phyloP scores from a whole-genome alignment of 2,113 vertebrate genomes.

The Oxygymnocypris stewartii region DNA sequence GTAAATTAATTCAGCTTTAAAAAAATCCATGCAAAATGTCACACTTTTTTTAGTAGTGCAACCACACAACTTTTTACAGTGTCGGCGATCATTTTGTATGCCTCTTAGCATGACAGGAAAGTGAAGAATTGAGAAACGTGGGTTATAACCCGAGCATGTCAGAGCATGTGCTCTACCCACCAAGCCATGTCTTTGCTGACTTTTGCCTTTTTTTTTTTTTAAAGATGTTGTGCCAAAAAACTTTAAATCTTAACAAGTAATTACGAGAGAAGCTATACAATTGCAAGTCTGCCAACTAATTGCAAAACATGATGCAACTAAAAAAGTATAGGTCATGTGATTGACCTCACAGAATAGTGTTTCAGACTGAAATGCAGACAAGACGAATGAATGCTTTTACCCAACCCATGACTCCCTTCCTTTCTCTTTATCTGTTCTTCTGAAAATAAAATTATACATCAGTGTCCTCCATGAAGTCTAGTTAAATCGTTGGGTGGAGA shows the following conservation, averaged over 20 bases:
- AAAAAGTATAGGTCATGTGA: neutral
- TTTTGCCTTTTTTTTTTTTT: neutral
- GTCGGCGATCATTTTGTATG: neutral
- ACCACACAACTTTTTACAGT: neutral
- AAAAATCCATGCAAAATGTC: neutral
- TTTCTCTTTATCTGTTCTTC: slow-evolving; percentile 37
- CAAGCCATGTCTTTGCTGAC: neutral
- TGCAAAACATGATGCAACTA: neutral
- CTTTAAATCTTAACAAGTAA: neutral
- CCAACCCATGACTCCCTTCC: slow-evolving; percentile 38
- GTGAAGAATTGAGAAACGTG: neutral
- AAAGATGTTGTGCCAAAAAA: neutral
- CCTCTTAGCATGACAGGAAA: neutral
- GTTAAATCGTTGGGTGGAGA: slow-evolving; percentile 63
- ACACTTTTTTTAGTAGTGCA: neutral
- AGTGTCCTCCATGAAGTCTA: slow-evolving; percentile 50
- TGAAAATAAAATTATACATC: slow-evolving; percentile 44
- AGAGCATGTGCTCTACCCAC: neutral
- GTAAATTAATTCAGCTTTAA: neutral
- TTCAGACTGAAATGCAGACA: neutral
- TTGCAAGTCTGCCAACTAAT: slow-evolving; percentile 1
- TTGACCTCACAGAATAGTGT: slow-evolving; percentile 18
- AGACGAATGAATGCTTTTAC: slow-evolving; percentile 56
- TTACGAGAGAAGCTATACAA: neutral
- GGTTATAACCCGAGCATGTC: neutral